Base-by-base conservation (phyloP, 2,888 invertebrate species). In the Nebria salina region DNA sequence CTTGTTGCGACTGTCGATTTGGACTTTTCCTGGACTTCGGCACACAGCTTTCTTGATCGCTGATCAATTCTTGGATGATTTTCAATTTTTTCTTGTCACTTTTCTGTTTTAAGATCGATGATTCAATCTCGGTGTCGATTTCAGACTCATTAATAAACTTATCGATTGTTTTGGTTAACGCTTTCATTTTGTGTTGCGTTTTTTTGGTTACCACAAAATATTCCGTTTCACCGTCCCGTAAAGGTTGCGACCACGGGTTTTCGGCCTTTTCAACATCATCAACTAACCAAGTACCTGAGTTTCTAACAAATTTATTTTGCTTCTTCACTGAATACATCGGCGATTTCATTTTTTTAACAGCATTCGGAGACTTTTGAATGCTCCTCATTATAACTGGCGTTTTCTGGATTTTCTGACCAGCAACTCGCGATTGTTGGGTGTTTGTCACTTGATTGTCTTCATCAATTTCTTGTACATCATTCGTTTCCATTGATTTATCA, bases 181-280 rank as follows among this genome's bases (percentile, higher is more conserved):
- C 26, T 72, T 75, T 75, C 54, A 80, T 26, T 72, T 82, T 81
- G 65, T 82, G 80, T 79, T 83, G 82, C 54, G 85, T 83, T 80
- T 86, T 87, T 81, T 85, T 86, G 0, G 86, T 84, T 1, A 87
- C 86, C 8, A 88, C 84, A 79, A 86, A 86, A 65, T 87, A 85
- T 84, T 88, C 88, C 64, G 85, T 77, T 85, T 91, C 91, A 15
- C 90, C 90, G n/a, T 89, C 86, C 82, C 87, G 82, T 9, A 90
- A 83, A 0, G 90, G 88, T 34, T 87, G 85, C 20, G 88, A 87
- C 91, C 91, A 90, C 7, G 78, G 64, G 13, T 72, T 70, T 42
- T 77, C 70, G 8, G 82, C 68, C 9, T 42, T n/a, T 42, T 82
- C 81, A 9, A 82, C 81, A 64, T 84, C 82, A 25, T 84, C 86